These are phyloP conservation scores for Odontocolon sp. DNA, from an alignment of 2,888 invertebrate species.

Conservation along the genomic window DNA sequence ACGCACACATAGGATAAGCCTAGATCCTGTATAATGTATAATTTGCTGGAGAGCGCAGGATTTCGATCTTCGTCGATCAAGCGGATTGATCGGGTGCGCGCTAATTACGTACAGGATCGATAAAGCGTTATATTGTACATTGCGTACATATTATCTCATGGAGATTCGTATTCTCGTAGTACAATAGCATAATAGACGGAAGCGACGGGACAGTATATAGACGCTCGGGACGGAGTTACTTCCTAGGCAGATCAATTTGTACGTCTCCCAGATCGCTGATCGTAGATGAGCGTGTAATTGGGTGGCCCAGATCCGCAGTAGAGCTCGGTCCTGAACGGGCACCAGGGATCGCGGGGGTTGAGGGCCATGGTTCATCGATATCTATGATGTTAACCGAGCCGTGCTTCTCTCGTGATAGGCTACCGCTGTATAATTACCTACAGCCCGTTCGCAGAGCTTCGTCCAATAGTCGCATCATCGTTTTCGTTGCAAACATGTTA, in stretches of 20 bases:
- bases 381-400: constrained; percentile 75
- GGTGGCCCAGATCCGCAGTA: constrained; percentile 72
- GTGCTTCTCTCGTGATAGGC: constrained; percentile 73
- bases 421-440: constrained; percentile 71
- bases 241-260: constrained; percentile 76
- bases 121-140: constrained; percentile 28
- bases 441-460: constrained; percentile 47
- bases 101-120: constrained; percentile 36
- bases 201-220: constrained; percentile 20
- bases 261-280: constrained; percentile 75
- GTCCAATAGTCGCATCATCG: constrained; percentile 73
- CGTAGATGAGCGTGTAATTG: constrained; percentile 77
- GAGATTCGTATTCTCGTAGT: constrained; percentile 38
- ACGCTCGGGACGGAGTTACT: constrained; percentile 59
- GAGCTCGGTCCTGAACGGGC: too few relatives aligned
- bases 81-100: constrained; percentile 45
- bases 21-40: constrained; percentile 32
- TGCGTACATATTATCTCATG: constrained; percentile 27
- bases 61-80: constrained; percentile 50
- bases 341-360: constrained; percentile 53
- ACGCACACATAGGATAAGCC: constrained; percentile 7
- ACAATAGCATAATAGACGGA: constrained; percentile 32
- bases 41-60: constrained; percentile 42
- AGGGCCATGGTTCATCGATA: constrained; percentile 71
- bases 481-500: constrained; percentile 70